Evolutionary conservation across 2,113 vertebrate species (phyloP).

Genomic region (Leucopsar rothschildi): DNA sequence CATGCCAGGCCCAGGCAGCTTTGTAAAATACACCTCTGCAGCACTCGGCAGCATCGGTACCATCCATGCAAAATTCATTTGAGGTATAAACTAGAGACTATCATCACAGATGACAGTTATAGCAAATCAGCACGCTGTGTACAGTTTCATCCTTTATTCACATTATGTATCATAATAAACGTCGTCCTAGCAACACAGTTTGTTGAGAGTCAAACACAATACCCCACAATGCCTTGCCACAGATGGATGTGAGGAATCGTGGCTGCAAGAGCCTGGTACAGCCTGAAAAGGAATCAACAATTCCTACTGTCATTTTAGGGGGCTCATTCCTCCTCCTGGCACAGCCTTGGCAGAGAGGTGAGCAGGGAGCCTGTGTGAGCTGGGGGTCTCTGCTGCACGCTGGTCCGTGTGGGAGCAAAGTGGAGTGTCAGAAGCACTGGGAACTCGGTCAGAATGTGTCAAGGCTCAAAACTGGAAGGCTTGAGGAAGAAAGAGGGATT

Average conservation of each 20-base stretch:
- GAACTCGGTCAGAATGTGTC: neutral
- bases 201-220: conserved; percentile 32
- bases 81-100: conserved; percentile 56
- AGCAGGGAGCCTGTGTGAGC: neutral
- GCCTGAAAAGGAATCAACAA: neutral
- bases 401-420: fast-evolving
- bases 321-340: neutral
- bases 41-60: neutral
- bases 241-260: neutral
- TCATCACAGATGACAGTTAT: conserved; percentile 57
- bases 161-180: conserved; percentile 65
- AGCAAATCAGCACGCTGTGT: conserved; percentile 55
- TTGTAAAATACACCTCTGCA: conserved; percentile 40
- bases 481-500: neutral
- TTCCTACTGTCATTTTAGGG: neutral
- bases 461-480: neutral
- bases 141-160: conserved; percentile 61
- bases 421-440: neutral
- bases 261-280: neutral
- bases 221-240: conserved; percentile 7
- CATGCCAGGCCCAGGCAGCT: conserved; percentile 71
- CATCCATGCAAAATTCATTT: conserved; percentile 44
- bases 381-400: neutral
- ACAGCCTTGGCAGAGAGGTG: neutral
- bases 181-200: conserved; percentile 43